Conservation (phyloP, 2,888 invertebrate species). For the Laspeyria flexula region DNA sequence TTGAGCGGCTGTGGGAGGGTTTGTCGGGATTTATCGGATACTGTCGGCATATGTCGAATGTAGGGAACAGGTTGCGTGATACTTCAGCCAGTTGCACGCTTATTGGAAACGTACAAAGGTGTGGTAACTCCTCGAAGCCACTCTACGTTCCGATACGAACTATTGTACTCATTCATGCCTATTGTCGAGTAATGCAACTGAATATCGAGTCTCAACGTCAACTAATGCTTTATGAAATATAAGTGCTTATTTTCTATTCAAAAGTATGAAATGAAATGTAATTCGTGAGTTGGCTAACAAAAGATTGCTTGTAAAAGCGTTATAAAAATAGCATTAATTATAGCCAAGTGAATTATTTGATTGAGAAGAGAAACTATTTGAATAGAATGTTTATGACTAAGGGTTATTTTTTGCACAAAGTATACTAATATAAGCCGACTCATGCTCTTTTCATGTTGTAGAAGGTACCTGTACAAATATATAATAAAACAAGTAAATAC, state of each 20-base stretch:
- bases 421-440: too few relatives aligned
- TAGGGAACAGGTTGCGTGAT: conserved; percentile 28
- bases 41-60: conserved; percentile 21
- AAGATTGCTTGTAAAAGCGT: not conserved
- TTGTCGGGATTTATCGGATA: conserved; percentile 33
- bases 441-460: too few relatives aligned
- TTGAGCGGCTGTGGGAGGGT: conserved; percentile 26
- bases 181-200: not conserved
- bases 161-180: not conserved
- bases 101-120: conserved; percentile 22
- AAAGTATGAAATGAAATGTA: not conserved
- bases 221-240: not conserved
- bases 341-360: too few relatives aligned
- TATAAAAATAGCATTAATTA: too few relatives aligned
- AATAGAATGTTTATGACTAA: too few relatives aligned
- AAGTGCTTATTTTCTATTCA: not conserved
- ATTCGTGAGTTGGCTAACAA: not conserved
- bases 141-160: not conserved
- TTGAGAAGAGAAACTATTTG: too few relatives aligned
- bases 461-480: too few relatives aligned
- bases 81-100: conserved; percentile 25
- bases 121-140: not conserved
- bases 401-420: too few relatives aligned
- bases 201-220: not conserved
- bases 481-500: too few relatives aligned